Base-by-base conservation (phyloP, 2,888 invertebrate species). In the Electrophaes corylata region DNA sequence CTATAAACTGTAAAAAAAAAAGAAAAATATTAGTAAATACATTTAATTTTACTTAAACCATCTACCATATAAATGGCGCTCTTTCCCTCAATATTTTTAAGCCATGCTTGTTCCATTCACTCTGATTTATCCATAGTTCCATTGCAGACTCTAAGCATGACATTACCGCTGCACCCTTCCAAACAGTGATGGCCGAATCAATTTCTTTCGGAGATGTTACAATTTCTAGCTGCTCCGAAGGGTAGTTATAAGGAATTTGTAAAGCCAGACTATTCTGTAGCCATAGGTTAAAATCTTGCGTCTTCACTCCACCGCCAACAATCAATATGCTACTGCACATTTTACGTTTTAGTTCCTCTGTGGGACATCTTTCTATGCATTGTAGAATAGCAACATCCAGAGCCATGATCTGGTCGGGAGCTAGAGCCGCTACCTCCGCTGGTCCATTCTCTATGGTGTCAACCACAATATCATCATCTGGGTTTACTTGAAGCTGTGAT, bases 91-190 rank as follows among this genome's bases (percentile, higher is more conserved):
- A 90, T 70, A 98, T 93, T 73, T 96, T 94, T 1, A 98, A 94
- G 0, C 98, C 98, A 80, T 93, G 94, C 67, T 95, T 96, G 68
- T 94, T 94, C 98, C 98, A 98, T 83, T 98, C 98, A 26, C 91
- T 90, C 58, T 95, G 94, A 53, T 94, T 94, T 39, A 98, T 97
- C 98, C 98, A 98, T 6, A 98, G 84, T 78, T 98, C 98, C 63
- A 97, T 96, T 0, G 98, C 97, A 0, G 98, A 97, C 79, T 98
- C 98, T 57, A 98, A 85, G 71, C 98, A 97, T 0, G 98, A 97
- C 94, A 98, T 94, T 8, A 98, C 96, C 0, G 98, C 96, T 0
- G 98, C 98, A 0, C 98, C 98, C 82, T 98, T 98, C 98, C 98
- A 98, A 0, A 96, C 94, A 0, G 97, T 96, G 91, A 96, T 95